Evolutionary conservation across 2,113 vertebrate species (phyloP).

Genomic region (Melanocharis versteri): DNA sequence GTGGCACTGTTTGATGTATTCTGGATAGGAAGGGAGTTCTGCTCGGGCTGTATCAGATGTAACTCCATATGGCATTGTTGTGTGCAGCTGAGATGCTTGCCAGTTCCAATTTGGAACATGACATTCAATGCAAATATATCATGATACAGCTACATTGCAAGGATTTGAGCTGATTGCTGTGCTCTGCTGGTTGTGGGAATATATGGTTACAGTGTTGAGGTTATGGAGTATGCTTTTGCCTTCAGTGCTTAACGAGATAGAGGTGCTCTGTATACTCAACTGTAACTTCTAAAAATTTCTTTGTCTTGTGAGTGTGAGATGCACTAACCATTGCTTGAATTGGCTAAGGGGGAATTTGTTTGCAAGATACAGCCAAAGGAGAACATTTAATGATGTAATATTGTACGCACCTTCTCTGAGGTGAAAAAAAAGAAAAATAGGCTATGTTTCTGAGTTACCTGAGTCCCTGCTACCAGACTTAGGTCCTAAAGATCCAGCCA

Average conservation of each 20-base stretch:
- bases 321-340: neutral
- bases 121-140: conserved; percentile 52
- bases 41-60: conserved; percentile 67
- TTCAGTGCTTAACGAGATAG: neutral
- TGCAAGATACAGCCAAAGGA: neutral
- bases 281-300: neutral
- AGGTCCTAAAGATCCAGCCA: neutral
- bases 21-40: conserved; percentile 62
- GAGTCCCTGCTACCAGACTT: neutral
- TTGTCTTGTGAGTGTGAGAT: neutral
- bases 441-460: neutral
- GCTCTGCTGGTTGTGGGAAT: neutral
- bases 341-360: neutral
- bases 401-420: neutral
- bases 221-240: neutral
- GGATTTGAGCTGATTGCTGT: neutral
- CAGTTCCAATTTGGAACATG: conserved; percentile 63
- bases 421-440: neutral
- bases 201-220: neutral
- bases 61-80: conserved; percentile 73
- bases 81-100: conserved; percentile 53
- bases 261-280: neutral
- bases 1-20: conserved; percentile 66
- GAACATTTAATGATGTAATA: neutral
- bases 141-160: conserved; percentile 5